Percentiles rank a stretch among this genome's conserved stretches.
Conservation (phyloP, 92 coral and sea anemone species). For the Virgularia gustaviana region DNA sequence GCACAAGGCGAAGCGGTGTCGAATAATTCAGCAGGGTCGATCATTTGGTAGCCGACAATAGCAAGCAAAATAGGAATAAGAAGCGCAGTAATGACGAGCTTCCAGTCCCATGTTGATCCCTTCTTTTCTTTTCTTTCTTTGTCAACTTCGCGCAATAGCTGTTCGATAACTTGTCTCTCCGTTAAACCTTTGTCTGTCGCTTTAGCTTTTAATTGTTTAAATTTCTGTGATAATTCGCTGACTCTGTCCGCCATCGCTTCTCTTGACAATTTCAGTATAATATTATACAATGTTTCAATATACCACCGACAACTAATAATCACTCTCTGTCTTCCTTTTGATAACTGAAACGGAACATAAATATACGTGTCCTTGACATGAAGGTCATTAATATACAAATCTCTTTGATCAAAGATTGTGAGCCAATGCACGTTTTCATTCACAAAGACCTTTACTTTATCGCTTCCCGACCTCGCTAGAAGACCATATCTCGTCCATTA, state of each 20-base stretch:
- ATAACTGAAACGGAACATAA: background rate
- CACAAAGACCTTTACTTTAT: too few relatives aligned
- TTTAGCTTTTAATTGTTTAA: slow-evolving; percentile 1
- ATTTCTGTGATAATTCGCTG: slow-evolving; percentile 15
- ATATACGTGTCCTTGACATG: background rate
- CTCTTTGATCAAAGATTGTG: too few relatives aligned
- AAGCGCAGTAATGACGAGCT: background rate
- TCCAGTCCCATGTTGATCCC: background rate
- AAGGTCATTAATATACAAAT: too few relatives aligned
- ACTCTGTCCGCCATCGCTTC: slow-evolving; percentile 20
- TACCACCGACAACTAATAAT: too few relatives aligned
- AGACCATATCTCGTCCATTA: too few relatives aligned
- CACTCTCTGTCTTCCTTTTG: too few relatives aligned
- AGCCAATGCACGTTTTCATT: background rate
- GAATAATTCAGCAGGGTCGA: slow-evolving; percentile 23
- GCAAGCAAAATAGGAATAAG: slow-evolving; percentile 7
- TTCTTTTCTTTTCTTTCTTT: background rate
- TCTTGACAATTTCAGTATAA: background rate
- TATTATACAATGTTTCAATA: background rate
- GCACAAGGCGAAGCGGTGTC: slow-evolving; percentile 22
- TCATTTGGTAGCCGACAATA: slow-evolving; percentile 7
- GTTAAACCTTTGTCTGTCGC: slow-evolving; percentile 10
- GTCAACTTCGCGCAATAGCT: slow-evolving; percentile 3
- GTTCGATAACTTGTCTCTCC: background rate
- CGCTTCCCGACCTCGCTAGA: too few relatives aligned